Base-by-base conservation (phyloP, 1,140 invertebrate genomes). In the Thaumetopoea pityocampa region DNA sequence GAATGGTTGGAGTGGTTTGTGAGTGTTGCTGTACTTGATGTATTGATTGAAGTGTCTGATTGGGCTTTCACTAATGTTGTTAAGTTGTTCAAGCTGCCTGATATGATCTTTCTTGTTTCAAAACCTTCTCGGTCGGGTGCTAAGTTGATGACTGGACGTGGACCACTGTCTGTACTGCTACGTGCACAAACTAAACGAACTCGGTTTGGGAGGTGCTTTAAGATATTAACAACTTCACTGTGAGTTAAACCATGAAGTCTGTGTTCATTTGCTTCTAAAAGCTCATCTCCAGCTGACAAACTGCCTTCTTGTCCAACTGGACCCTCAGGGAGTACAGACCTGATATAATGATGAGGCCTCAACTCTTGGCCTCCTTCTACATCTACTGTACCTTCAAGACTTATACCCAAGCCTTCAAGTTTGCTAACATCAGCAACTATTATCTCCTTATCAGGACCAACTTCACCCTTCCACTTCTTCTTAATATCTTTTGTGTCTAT, bases 371-470 rank as follows among this genome's bases (percentile, higher is more conserved):
- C 94, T 48, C 92, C 90, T 80, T 94, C 92, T 7, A 95, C 92
- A 71, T 96, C 94, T 9, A 96, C 96, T 4, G 96, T 98, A 18
- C 96, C 96, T 84, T 98, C 96, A 42, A 98, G 86, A 74, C 94
- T 95, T 48, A 98, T 97, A 2, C 96, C 96, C 37, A 98, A 86
- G 32, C 95, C 95, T 58, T 92, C 90, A 51, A 95, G 89, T 86
- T 96, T 96, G 55, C 89, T 89, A 44, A 96, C 85, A 85, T 95
- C 92, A 46, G 93, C 92, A 56, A 96, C 90, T 58, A 93, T 77
- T 64, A 93, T 90, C 60, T 94, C 89, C 54, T 91, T 88, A 51
- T 92, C 90, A 37, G 88, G 77, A 24, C 91, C 87, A 63, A 95
- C 86, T 66, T 94, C 89, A 60, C 86, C 86, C 60, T 89, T 87